These are phyloP conservation scores for Jaculus jaculus DNA, from an alignment of 2,113 vertebrate species.

Conservation along the genomic window DNA sequence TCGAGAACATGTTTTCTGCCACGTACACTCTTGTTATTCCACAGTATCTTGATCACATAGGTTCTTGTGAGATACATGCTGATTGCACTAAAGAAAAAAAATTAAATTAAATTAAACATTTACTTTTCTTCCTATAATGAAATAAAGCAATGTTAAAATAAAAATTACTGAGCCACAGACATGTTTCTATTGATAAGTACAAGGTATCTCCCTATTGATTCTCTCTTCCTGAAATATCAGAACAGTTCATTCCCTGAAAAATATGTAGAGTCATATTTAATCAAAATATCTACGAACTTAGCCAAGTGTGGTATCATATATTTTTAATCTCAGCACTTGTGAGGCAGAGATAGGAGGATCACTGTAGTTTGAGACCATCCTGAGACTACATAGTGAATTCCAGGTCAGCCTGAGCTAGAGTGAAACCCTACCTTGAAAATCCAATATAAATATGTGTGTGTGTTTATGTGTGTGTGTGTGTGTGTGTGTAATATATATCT, in stretches of 20 bases:
- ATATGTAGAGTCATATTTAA: constrained; percentile 29
- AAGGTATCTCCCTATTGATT: not conserved
- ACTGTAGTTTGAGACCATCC: no score
- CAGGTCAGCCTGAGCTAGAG: no score
- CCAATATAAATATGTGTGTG: no score
- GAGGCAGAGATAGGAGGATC: no score
- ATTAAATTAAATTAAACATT: not conserved
- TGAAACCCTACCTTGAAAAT: no score
- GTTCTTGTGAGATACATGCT: not conserved
- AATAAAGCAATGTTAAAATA: not conserved
- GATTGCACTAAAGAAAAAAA: not conserved
- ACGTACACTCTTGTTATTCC: not conserved
- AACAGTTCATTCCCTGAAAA: constrained; percentile 35
- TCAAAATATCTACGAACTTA: constrained; percentile 29
- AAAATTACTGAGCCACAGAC: not conserved
- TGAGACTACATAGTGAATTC: no score
- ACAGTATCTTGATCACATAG: not conserved
- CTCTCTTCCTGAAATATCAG: not conserved
- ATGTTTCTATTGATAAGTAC: not conserved
- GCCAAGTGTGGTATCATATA: no score
- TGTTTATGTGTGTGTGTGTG: no score
- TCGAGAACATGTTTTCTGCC: not conserved
- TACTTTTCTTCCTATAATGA: not conserved
- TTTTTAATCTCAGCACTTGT: no score
- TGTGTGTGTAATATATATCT: no score